Percentiles rank a stretch among this genome's conserved stretches.
Conservation (phyloP, 2,113 vertebrate genomes). For the Columbina picui region DNA sequence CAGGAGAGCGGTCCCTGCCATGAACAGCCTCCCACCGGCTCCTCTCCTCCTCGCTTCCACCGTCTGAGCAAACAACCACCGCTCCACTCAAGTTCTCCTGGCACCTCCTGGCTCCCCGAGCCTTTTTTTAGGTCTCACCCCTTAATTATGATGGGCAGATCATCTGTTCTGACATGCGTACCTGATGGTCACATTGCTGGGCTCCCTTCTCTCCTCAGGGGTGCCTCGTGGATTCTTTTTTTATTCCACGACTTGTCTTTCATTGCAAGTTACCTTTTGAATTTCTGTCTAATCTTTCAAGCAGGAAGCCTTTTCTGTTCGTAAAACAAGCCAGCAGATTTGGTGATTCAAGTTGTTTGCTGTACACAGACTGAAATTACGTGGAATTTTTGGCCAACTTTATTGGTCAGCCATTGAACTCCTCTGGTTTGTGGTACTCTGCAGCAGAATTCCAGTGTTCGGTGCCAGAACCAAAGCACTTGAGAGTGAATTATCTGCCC, state of each 20-base stretch:
- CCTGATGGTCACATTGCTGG: neutral
- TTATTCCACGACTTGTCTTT: neutral
- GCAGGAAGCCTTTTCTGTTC: neutral
- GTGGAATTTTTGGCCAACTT: fast-evolving
- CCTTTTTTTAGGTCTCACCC: neutral
- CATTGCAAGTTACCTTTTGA: slow-evolving; percentile 5
- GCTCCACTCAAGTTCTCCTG: slow-evolving; percentile 21
- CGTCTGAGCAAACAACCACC: neutral
- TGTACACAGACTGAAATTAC: neutral
- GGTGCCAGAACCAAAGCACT: neutral
- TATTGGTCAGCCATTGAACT: neutral
- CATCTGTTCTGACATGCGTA: slow-evolving; percentile 34
- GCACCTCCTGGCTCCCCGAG: slow-evolving; percentile 12
- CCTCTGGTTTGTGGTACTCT: neutral
- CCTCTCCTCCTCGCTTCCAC: neutral
- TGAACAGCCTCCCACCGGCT: neutral
- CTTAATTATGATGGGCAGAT: slow-evolving; percentile 42
- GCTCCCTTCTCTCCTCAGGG: slow-evolving; percentile 40
- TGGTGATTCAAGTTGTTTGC: neutral
- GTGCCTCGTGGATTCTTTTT: neutral
- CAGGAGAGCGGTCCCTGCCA: neutral
- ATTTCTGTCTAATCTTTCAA: slow-evolving; percentile 7
- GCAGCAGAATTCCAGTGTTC: neutral
- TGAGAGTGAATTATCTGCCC: neutral
- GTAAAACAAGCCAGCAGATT: neutral